These are phyloP conservation scores for Limanda limanda DNA, from an alignment of 2,113 vertebrate genomes.

Conservation along the genomic window DNA sequence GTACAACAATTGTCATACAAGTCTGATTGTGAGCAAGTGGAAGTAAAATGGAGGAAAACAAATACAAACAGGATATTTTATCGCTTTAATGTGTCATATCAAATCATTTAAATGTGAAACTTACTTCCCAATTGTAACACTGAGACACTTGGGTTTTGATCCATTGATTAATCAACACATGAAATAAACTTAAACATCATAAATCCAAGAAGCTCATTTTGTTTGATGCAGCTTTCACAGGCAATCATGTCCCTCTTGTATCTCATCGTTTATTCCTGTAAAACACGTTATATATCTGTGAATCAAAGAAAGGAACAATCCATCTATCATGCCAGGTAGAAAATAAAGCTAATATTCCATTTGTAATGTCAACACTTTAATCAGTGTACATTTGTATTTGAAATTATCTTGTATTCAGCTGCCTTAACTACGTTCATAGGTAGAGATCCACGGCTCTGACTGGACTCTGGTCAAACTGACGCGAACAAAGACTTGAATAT, in stretches of 20 bases:
- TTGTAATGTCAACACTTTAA: conserved; percentile 56
- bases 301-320: conserved; percentile 42
- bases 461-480: conserved; percentile 41
- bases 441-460: conserved; percentile 22
- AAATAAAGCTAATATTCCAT: conserved; percentile 57
- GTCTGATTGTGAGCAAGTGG: background rate
- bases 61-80: conserved; percentile 21
- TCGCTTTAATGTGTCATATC: conserved; percentile 5
- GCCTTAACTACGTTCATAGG: conserved; percentile 71
- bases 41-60: background rate
- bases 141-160: conserved; percentile 8
- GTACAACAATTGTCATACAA: background rate
- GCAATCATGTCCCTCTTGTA: conserved; percentile 1
- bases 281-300: conserved; percentile 33
- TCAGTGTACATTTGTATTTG: conserved; percentile 50
- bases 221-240: conserved; percentile 9
- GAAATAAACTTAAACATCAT: conserved; percentile 6
- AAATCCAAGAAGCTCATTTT: background rate
- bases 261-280: conserved; percentile 6
- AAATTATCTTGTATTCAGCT: conserved; percentile 60
- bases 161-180: background rate
- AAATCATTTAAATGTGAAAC: background rate
- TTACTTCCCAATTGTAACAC: background rate
- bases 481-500: conserved; percentile 68
- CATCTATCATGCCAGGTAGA: conserved; percentile 54